Evolutionary conservation across 2,888 invertebrate species (phyloP).

Genomic region (Amblyteles armatorius): DNA sequence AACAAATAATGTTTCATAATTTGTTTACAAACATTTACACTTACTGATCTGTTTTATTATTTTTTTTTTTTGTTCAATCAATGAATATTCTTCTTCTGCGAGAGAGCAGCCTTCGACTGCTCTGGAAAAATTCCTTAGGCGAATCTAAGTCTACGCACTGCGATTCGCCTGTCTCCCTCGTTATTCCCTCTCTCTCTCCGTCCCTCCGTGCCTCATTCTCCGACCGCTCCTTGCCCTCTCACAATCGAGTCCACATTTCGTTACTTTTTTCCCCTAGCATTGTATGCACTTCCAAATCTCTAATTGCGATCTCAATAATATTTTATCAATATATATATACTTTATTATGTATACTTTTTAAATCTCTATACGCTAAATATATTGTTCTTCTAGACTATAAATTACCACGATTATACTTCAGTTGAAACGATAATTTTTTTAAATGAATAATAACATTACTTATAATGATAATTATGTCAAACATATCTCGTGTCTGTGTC

Average conservation of each 20-base stretch:
- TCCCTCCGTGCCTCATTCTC: constrained; percentile 51
- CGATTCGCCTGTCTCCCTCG: constrained; percentile 63
- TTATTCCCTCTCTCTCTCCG: constrained; percentile 71
- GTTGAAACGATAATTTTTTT: constrained; percentile 60
- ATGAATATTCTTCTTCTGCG: constrained; percentile 80
- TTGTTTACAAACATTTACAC: constrained; percentile 85
- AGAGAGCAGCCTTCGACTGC: constrained; percentile 73
- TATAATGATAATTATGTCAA: constrained; percentile 75
- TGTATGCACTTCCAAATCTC: constrained; percentile 80
- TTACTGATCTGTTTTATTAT: constrained; percentile 77
- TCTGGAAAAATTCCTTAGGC: constrained; percentile 49
- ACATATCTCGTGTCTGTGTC: constrained; percentile 73
- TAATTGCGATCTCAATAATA: constrained; percentile 82
- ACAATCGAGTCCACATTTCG: constrained; percentile 48
- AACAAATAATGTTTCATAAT: constrained; percentile 85
- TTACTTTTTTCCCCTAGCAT: constrained; percentile 74
- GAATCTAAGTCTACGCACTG: constrained; percentile 70
- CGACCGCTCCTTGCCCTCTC: constrained; percentile 41
- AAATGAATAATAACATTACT: constrained; percentile 75
- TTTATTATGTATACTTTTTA: constrained; percentile 80
- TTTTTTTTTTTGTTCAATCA: constrained; percentile 78
- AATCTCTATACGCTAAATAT: constrained; percentile 82
- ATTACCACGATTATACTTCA: constrained; percentile 80
- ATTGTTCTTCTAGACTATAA: constrained; percentile 83
- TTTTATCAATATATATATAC: constrained; percentile 80